A percentile compares a stretch with the other conserved stretches of the same genome.
These are phyloP conservation scores for Drosophila leonis DNA, from an alignment of 2,888 invertebrate species.

Conservation along the genomic window DNA sequence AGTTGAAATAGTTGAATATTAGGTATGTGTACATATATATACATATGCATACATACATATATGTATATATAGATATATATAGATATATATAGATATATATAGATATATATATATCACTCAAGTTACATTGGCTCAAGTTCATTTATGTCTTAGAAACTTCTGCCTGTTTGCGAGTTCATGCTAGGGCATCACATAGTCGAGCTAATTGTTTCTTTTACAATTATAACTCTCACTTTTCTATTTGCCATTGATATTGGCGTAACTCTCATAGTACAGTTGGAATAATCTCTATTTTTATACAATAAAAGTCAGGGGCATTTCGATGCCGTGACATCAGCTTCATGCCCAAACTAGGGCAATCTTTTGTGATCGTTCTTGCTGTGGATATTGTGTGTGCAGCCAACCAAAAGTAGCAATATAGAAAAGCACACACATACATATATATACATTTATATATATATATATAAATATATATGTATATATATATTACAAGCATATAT, in stretches of 20 bases:
- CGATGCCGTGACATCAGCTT: slow-evolving; percentile 60
- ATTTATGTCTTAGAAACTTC: no score
- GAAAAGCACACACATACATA: slow-evolving; percentile 12
- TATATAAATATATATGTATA: not conserved
- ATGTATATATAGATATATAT: not conserved
- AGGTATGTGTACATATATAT: not conserved
- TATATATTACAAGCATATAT: not conserved
- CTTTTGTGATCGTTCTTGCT: slow-evolving; percentile 50
- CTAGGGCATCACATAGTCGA: not conserved
- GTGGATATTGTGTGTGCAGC: slow-evolving; percentile 37
- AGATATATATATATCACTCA: no score
- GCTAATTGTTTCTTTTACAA: not conserved
- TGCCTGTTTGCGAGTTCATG: not conserved
- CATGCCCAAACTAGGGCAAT: slow-evolving; percentile 63
- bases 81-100: not conserved
- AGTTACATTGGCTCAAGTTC: not conserved
- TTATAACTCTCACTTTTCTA: slow-evolving; percentile 30
- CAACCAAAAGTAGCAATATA: slow-evolving; percentile 50
- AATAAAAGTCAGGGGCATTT: slow-evolving; percentile 58
- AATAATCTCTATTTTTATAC: slow-evolving; percentile 52
- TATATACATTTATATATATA: not conserved
- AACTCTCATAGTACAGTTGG: slow-evolving; percentile 15
- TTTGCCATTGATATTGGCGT: not conserved
- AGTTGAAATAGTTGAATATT: not conserved
- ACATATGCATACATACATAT: not conserved